Evolutionary conservation across 2,888 invertebrate genomes (phyloP), one percentile per base, ranked within the genome.

Genomic region (Lasioglossum lativentre): DNA sequence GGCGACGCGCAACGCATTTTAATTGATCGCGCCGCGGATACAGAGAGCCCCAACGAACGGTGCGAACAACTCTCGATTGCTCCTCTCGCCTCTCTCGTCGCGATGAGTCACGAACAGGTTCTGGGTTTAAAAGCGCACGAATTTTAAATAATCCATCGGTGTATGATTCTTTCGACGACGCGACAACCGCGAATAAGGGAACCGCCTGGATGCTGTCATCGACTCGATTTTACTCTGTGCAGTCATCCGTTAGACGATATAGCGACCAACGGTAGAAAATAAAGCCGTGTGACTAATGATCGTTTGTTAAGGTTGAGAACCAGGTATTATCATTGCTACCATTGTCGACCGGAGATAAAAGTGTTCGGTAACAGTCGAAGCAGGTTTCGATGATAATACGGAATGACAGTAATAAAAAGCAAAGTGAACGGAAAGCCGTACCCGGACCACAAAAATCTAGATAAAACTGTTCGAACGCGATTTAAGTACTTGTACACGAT

Each of bases 31-130:
- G 10, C 23, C 70, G 27, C 52, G 76, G 56, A 80, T 42, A 71
- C 40, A 34, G 2, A 34, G 2, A 56, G 40, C 2, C 34, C 56
- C 1, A 4, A n/a, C 56, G 10, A 34, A 34, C 2, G 3, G 34
- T 2, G 34, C n/a, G n/a, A n/a, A 34, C 34, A 34, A 3, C 34
- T 34, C 66, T 79, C 83, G 82, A 78, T 88, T 70, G 71, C 80
- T 34, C n/a, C n/a, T 66, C 75, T 78, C 75, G 38, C 66, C 75
- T 78, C 77, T 83, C 78, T 63, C 40, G 75, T 83, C 47, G 42
- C 80, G 83, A 87, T 89, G 89, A 89, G 78, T 90, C 90, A 90
- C 83, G 63, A 89, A 90, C 90, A 82, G 86, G 90, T 90, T 90
- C 83, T 59, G 71, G 52, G 23, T 82, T 70, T 71, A 74, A 40